Evolutionary conservation across 1,140 invertebrate genomes (phyloP), one percentile per base, ranked within the genome.

Genomic region (Idris sp.): DNA sequence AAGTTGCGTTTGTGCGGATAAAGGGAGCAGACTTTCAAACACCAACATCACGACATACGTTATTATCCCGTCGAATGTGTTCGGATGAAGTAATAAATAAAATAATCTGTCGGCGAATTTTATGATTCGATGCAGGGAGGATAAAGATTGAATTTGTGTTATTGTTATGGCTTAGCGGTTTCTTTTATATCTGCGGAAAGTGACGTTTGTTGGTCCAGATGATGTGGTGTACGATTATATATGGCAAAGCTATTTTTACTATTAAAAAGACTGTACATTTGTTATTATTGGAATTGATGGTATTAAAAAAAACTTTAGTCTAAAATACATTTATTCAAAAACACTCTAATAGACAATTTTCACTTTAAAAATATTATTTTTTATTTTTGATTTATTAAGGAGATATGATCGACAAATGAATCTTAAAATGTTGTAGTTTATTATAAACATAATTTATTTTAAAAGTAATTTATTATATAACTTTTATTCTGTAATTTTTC

Each of bases 121-220:
- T 65, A 73, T 41, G 69, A 41, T 19, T 54, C 40, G 31, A 6
- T 48, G 30, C 6, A 4, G 25, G 53, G 5, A 53, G 46, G 69
- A 53, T 73, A 64, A 53, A 59, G 69, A 65, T 73, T 59, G 53
- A 46, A 59, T 65, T 73, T 65, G 46, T 40, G 53, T 73, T 65
- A 73, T 59, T 73, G 53, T 73, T 73, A 73, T 73, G 44, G 38
- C 9, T 28, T 33, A 9, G 58, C 31, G 10, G 46, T 54, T 67
- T 54, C 69, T 53, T 54, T 40, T 25, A 61, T 48, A 51, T 25
- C 13, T n/a, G 43, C 48, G 15, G 11, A 43, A 64, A 35, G 49
- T 48, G 44, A 36, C 19, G 33, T 46, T 61, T 61, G 48, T 22
- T 9, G 30, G 38, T 36, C 41, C 13, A 38, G 36, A 53, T 26